Evolutionary conservation across 2,113 vertebrate species (phyloP).

Genomic region (Gnathonemus echidnorhynchus): DNA sequence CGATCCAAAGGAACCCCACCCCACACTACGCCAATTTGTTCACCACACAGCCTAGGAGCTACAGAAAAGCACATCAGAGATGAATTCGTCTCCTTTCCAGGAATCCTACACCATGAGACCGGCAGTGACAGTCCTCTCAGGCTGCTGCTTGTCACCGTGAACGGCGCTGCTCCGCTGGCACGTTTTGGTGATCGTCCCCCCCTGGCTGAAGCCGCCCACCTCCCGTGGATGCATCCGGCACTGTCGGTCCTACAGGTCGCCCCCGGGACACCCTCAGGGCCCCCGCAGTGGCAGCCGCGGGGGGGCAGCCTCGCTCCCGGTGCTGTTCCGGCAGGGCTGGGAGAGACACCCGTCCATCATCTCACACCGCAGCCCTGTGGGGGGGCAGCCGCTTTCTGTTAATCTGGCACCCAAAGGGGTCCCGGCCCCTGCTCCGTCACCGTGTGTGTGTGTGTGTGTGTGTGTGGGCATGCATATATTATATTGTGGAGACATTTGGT

Average conservation of each 20-base stretch:
- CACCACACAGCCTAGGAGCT: slow-evolving; percentile 32
- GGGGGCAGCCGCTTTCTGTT: neutral
- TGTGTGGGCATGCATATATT: neutral
- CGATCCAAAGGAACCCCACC: neutral
- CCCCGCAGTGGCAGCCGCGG: slow-evolving; percentile 61
- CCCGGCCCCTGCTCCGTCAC: neutral
- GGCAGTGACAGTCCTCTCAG: slow-evolving; percentile 49
- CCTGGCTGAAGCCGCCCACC: slow-evolving; percentile 39
- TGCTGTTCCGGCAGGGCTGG: slow-evolving; percentile 60
- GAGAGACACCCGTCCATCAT: slow-evolving; percentile 63
- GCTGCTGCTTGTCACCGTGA: slow-evolving; percentile 53
- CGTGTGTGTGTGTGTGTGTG: neutral
- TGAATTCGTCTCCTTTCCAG: slow-evolving; percentile 49
- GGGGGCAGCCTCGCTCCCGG: slow-evolving; percentile 59
- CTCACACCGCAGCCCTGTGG: slow-evolving; percentile 61
- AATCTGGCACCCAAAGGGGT: neutral
- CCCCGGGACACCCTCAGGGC: slow-evolving; percentile 59
- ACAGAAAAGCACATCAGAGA: slow-evolving; percentile 48
- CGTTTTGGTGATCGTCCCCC: slow-evolving; percentile 58
- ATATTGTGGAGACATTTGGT: neutral
- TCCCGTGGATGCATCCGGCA: slow-evolving; percentile 75
- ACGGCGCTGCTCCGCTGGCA: slow-evolving; percentile 36
- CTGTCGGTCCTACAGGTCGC: slow-evolving; percentile 61
- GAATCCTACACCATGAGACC: slow-evolving; percentile 47
- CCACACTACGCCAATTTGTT: neutral